Conservation (phyloP, 2,888 invertebrate genomes). For the Latheticus oryzae region DNA sequence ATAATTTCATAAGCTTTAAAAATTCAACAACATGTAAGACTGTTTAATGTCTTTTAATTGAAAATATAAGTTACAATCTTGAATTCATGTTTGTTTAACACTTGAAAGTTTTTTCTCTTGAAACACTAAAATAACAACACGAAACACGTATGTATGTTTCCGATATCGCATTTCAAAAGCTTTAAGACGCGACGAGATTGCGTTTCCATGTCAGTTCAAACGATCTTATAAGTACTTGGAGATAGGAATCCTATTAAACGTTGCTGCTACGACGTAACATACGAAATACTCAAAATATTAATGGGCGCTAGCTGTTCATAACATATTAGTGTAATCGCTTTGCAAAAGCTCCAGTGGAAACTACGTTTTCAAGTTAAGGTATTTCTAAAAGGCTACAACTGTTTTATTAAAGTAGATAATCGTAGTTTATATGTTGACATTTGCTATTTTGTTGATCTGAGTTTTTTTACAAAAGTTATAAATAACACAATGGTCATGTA, state of each 20-base stretch:
- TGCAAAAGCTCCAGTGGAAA: not conserved
- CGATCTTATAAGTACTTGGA: conserved; percentile 55
- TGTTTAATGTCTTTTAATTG: too few relatives aligned
- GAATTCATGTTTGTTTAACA: conserved; percentile 26
- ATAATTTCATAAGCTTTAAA: too few relatives aligned
- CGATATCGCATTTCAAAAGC: conserved; percentile 51
- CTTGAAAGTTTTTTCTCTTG: conserved; percentile 25
- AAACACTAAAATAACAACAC: conserved; percentile 45
- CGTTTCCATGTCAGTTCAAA: conserved; percentile 55
- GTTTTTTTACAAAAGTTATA: too few relatives aligned
- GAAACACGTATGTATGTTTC: conserved; percentile 44
- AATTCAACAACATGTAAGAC: too few relatives aligned
- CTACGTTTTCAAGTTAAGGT: too few relatives aligned
- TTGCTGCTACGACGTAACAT: conserved; percentile 41
- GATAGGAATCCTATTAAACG: conserved; percentile 53
- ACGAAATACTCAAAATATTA: conserved; percentile 49
- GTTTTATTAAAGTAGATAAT: too few relatives aligned
- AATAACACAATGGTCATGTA: too few relatives aligned
- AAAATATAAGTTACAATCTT: too few relatives aligned
- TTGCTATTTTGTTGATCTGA: too few relatives aligned
- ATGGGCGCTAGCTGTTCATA: conserved; percentile 32
- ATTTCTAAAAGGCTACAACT: too few relatives aligned
- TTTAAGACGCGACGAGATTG: conserved; percentile 52
- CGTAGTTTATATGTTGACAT: too few relatives aligned
- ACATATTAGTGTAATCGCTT: conserved; percentile 4